A percentile compares a stretch with the other conserved stretches of the same genome.
These are phyloP conservation scores for Alethe diademata DNA, from an alignment of 2,113 vertebrate species.

Conservation along the genomic window DNA sequence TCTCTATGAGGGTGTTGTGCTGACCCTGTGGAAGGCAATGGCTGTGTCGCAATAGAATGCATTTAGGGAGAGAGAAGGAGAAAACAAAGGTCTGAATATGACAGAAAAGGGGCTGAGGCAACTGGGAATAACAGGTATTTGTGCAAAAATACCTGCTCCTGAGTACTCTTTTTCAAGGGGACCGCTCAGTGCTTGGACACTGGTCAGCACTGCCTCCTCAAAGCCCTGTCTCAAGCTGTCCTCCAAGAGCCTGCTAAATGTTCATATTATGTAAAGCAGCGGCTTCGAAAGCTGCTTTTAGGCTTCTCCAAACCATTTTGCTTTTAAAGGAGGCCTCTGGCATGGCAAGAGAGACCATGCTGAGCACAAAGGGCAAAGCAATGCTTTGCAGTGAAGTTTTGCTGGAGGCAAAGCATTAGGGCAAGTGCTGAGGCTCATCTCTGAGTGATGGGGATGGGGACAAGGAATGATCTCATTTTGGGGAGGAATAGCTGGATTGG, in stretches of 20 bases:
- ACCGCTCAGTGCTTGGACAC: neutral
- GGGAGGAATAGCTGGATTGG: neutral
- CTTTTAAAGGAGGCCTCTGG: neutral
- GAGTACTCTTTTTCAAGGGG: neutral
- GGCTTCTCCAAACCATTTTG: neutral
- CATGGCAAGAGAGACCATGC: neutral
- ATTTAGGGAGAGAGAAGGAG: neutral
- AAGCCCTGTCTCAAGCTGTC: neutral
- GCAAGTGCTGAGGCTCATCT: neutral
- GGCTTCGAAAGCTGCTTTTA: neutral
- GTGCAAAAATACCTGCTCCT: neutral
- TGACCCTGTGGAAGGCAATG: neutral
- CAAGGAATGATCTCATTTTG: neutral
- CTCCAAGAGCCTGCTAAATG: neutral
- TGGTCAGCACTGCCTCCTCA: neutral
- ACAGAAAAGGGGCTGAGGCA: neutral
- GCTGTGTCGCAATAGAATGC: neutral
- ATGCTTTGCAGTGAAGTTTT: neutral
- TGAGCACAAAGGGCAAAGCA: neutral
- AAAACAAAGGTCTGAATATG: neutral
- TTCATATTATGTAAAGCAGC: neutral
- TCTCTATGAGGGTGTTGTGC: fast-evolving
- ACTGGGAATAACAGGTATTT: neutral
- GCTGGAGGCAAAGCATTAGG: neutral
- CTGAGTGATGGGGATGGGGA: neutral